Evolutionary conservation across 2,113 vertebrate genomes (phyloP), one percentile per base, ranked within the genome.

Genomic region (Castor canadensis): DNA sequence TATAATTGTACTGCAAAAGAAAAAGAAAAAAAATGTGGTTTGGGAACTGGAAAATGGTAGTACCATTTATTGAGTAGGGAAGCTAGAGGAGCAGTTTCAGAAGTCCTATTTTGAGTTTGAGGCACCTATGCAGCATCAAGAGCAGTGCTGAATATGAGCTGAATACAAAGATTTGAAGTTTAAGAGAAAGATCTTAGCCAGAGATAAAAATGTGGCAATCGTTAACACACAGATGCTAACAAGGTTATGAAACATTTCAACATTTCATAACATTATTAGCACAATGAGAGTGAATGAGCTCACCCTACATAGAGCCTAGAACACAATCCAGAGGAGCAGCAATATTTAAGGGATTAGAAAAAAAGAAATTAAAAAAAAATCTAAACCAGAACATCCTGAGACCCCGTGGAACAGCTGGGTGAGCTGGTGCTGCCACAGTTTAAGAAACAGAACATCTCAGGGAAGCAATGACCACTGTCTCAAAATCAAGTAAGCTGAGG

Each of bases 161-260:
- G 62, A 71, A 83, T 83, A 35, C 10, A 66, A 87, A 76, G 62
- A 64, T 52, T 24, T 88, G 72, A 73, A 89, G 89, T 28, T 95
- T 77, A 87, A 75, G 60, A 94, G 64, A 72, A 30, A 93, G 75
- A 85, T 58, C 58, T 75, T 85, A 40, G 73, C 77, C 20, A 6
- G 24, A 93, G 89, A 93, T 56, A 71, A 93, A 96, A 91, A 97
- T 84, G 87, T 93, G 89, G 94, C 90, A 95, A 94, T 69, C 89
- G 89, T 91, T 85, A 97, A 87, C 87, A 91, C 82, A 91, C 90
- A 95, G 94, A 95, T 91, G 94, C 67, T 94, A 87, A 75, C 73
- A 83, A 76, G 72, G 71, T 67, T 83, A 83, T 47, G 79, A 89
- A 89, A 66, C 79, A 66, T 83, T 89, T 40, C 64, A 87, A 43